Evolutionary conservation across 1,140 invertebrate species (phyloP).

Genomic region (Stegodyphus dumicola): DNA sequence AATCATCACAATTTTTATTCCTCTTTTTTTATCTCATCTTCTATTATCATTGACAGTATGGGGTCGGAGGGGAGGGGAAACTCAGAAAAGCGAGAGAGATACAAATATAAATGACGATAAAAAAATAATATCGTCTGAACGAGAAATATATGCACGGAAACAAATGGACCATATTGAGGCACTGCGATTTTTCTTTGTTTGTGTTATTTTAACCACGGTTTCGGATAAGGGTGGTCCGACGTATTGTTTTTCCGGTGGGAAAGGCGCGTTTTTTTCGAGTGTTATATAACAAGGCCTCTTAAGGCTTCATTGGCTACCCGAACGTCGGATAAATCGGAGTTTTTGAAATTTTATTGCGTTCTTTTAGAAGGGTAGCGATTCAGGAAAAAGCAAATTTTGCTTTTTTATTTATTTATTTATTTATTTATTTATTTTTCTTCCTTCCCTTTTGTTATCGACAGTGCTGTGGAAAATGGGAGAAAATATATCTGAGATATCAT

Average conservation of each 20-base stretch:
- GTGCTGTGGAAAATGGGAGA: too few relatives aligned
- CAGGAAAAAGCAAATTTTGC: conserved; percentile 14
- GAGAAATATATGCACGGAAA: background rate
- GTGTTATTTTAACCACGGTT: conserved; percentile 17
- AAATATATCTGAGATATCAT: too few relatives aligned
- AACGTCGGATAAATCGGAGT: conserved; percentile 23
- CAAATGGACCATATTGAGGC: conserved; percentile 43
- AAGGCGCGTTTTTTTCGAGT: conserved; percentile 13
- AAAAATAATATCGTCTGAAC: too few relatives aligned
- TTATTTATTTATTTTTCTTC: too few relatives aligned
- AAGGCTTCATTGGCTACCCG: conserved; percentile 30
- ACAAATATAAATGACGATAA: background rate
- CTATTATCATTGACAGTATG: conserved; percentile 28
- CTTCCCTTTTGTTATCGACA: too few relatives aligned
- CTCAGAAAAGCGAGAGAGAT: background rate
- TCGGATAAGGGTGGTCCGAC: too few relatives aligned
- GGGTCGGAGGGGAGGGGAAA: background rate
- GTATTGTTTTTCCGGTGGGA: conserved; percentile 39
- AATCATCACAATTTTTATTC: background rate
- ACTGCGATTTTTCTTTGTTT: conserved; percentile 21
- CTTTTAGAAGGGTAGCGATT: background rate
- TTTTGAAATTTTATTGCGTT: too few relatives aligned
- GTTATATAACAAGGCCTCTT: conserved; percentile 22
- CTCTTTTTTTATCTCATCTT: background rate
- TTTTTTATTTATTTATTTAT: too few relatives aligned